phyloP scores from a whole-genome alignment of 2,888 invertebrate genomes.

The Eumacrocentrus americanus region DNA sequence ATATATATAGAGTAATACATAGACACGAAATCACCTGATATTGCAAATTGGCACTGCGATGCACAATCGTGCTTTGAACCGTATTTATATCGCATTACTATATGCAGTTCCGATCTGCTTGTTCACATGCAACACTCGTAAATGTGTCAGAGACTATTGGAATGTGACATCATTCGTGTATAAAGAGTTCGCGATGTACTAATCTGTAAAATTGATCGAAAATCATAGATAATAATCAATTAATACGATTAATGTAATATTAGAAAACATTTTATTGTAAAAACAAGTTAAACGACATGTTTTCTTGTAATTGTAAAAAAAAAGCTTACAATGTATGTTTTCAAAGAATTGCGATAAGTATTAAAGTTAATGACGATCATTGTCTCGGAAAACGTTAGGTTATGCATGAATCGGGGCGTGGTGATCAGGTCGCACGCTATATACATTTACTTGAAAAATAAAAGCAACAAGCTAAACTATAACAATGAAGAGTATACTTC shows the following conservation, averaged over 20 bases:
- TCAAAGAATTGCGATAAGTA: too few relatives aligned
- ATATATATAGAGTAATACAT: too few relatives aligned
- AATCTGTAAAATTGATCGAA: neutral
- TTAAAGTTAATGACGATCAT: neutral
- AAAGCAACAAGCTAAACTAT: neutral
- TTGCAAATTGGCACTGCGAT: neutral
- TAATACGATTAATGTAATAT: neutral
- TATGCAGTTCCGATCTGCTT: conserved; percentile 5
- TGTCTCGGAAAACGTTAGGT: neutral
- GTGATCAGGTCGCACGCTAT: conserved; percentile 1
- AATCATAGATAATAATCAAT: neutral
- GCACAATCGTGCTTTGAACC: neutral
- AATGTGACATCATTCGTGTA: conserved; percentile 31
- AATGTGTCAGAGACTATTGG: conserved; percentile 35
- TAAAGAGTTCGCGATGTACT: neutral
- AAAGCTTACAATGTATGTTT: neutral
- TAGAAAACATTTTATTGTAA: too few relatives aligned
- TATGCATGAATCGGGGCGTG: neutral
- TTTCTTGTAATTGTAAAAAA: neutral
- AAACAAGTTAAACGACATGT: too few relatives aligned
- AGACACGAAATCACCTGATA: neutral
- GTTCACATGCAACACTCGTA: conserved; percentile 38
- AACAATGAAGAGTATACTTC: neutral
- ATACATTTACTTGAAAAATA: neutral
- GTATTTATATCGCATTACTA: neutral